These are phyloP conservation scores for Microctonus brassicae DNA, from an alignment of 2,888 invertebrate genomes.

Conservation along the genomic window DNA sequence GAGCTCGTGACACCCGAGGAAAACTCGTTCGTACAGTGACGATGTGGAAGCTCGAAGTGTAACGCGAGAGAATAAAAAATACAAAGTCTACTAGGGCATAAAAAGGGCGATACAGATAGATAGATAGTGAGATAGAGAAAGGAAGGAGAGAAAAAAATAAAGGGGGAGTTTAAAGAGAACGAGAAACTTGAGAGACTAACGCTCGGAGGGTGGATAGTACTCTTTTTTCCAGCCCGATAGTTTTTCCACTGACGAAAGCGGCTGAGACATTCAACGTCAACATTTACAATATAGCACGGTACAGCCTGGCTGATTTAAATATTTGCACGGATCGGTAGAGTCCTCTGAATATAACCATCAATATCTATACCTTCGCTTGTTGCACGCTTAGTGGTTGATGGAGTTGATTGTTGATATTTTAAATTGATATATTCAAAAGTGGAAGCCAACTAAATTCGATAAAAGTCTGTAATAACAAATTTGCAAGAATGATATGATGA, in stretches of 20 bases:
- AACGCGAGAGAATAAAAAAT: slow-evolving; percentile 29
- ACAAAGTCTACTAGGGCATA: slow-evolving; percentile 8
- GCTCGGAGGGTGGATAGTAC: not conserved
- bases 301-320: slow-evolving; percentile 28
- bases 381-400: slow-evolving; percentile 37
- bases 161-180: not conserved
- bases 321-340: slow-evolving; percentile 20
- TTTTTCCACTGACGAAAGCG: slow-evolving; percentile 4
- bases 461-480: not conserved
- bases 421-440: not conserved
- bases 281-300: slow-evolving; percentile 1
- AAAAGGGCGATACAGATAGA: not conserved
- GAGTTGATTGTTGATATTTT: slow-evolving; percentile 22
- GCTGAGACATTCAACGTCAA: not conserved
- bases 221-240: slow-evolving; percentile 14
- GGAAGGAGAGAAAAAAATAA: not conserved
- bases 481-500: too few relatives aligned
- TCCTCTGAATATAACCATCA: not conserved
- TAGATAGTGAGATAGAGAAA: too few relatives aligned
- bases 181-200: not conserved
- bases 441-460: not conserved
- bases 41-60: slow-evolving; percentile 16
- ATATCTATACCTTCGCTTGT: slow-evolving; percentile 26
- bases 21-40: slow-evolving; percentile 5
- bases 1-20: slow-evolving; percentile 22